Conservation (phyloP, 1,140 invertebrate genomes). For the Polypedilum vanderplanki region DNA sequence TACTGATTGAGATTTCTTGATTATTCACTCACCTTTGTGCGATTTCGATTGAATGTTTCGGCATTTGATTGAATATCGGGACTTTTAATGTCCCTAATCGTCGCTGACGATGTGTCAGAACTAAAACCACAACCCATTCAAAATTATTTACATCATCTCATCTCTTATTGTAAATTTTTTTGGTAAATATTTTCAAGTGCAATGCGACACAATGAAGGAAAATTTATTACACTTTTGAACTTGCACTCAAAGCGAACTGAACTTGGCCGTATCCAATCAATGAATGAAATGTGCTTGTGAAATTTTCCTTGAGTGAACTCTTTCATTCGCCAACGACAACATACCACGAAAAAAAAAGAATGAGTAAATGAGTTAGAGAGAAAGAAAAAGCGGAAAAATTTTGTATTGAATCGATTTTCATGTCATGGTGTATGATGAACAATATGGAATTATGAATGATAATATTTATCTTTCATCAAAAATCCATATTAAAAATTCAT, state of each 20-base stretch:
- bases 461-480: slow-evolving; percentile 26
- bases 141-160: not conserved
- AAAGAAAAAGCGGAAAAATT: not conserved
- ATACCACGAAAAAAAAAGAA: too few relatives aligned
- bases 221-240: not conserved
- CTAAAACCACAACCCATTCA: slow-evolving; percentile 5
- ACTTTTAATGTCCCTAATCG: not conserved
- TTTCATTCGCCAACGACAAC: too few relatives aligned
- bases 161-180: not conserved
- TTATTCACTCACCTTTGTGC: not conserved
- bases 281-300: slow-evolving; percentile 18
- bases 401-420: slow-evolving; percentile 21
- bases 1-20: not conserved
- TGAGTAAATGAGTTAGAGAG: not conserved
- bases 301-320: not conserved
- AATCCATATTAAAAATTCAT: slow-evolving; percentile 17
- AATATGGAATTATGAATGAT: slow-evolving; percentile 23
- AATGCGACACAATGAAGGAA: not conserved
- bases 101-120: not conserved
- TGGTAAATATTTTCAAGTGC: not conserved
- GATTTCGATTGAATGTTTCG: not conserved
- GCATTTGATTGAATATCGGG: not conserved
- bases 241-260: not conserved
- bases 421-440: slow-evolving; percentile 14
- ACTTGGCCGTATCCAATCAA: not conserved